phyloP scores from a whole-genome alignment of 2,797 vertebrate species.

The Lithobates sylvaticus region DNA sequence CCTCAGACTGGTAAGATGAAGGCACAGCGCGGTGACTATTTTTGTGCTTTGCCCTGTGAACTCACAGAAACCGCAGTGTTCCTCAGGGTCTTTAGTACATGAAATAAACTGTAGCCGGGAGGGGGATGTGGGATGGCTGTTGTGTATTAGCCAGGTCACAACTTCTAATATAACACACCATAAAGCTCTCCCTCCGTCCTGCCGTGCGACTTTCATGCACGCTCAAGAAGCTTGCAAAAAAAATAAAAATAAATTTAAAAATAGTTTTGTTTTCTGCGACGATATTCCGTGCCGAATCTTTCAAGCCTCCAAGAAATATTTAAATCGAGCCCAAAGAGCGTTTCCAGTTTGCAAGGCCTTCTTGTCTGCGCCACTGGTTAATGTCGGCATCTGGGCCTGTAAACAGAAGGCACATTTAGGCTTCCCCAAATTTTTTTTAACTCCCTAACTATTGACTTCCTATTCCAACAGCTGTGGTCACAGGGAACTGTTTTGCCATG shows the following conservation, averaged over 20 bases:
- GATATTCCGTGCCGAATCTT: slow-evolving; percentile 37
- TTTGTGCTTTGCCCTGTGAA: slow-evolving; percentile 29
- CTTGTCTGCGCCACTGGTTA: slow-evolving; percentile 52
- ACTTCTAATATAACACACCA: slow-evolving; percentile 39
- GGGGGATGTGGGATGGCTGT: slow-evolving; percentile 40
- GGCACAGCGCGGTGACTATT: slow-evolving; percentile 9
- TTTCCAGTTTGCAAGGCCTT: slow-evolving; percentile 47
- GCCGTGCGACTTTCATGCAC: slow-evolving; percentile 21
- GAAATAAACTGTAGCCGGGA: slow-evolving; percentile 31
- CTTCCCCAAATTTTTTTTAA: slow-evolving; percentile 25
- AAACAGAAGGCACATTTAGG: slow-evolving; percentile 59
- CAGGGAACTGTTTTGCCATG: slow-evolving; percentile 52
- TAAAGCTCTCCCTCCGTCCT: slow-evolving; percentile 6
- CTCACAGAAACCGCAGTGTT: slow-evolving; percentile 39
- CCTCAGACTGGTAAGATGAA: slow-evolving; percentile 23
- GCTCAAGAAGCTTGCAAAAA: slow-evolving; percentile 27
- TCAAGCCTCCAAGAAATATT: slow-evolving; percentile 26
- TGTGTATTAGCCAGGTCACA: slow-evolving; percentile 46
- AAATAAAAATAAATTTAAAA: not conserved
- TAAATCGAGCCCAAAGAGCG: slow-evolving; percentile 6
- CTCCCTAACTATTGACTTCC: slow-evolving; percentile 60
- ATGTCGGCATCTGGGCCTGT: slow-evolving; percentile 47
- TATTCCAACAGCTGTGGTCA: slow-evolving; percentile 61
- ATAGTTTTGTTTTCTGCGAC: slow-evolving; percentile 39
- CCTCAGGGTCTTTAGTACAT: slow-evolving; percentile 39